Percentiles rank a stretch among this genome's conserved stretches.
These are phyloP conservation scores for Leptarthrus brevirostris DNA, from an alignment of 2,888 invertebrate species.

Conservation along the genomic window DNA sequence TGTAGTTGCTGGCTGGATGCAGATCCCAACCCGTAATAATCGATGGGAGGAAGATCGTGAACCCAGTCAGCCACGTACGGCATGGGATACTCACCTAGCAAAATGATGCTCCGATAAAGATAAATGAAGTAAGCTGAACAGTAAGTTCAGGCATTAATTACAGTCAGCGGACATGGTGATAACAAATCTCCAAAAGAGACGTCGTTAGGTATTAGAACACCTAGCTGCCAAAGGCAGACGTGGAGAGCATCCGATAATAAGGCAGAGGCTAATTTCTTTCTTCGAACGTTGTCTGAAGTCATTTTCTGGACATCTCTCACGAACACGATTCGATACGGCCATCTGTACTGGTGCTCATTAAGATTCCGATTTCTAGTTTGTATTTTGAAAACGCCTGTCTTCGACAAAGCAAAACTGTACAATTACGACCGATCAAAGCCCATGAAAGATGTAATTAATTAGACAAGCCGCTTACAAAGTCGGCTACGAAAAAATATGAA, in stretches of 20 bases:
- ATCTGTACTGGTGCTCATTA: constrained; percentile 51
- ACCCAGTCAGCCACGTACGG: no score
- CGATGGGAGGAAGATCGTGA: constrained; percentile 43
- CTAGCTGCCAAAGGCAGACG: no score
- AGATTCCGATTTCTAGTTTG: constrained; percentile 51
- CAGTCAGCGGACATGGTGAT: constrained; percentile 29
- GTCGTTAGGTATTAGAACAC: constrained; percentile 39
- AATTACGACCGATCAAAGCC: constrained; percentile 52
- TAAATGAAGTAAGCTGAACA: constrained; percentile 52
- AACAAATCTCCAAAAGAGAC: constrained; percentile 39
- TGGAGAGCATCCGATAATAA: background rate
- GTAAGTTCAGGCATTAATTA: constrained; percentile 53
- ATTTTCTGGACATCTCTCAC: constrained; percentile 34
- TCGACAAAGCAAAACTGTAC: constrained; percentile 50
- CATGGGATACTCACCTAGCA: background rate
- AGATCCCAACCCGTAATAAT: constrained; percentile 33
- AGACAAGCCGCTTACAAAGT: constrained; percentile 47
- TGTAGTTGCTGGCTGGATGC: constrained; percentile 44
- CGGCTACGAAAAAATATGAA: constrained; percentile 49
- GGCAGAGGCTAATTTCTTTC: constrained; percentile 10
- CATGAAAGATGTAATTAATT: constrained; percentile 54
- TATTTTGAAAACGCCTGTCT: constrained; percentile 51
- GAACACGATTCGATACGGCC: constrained; percentile 44
- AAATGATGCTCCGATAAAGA: constrained; percentile 51
- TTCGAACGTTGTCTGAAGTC: constrained; percentile 8